Evolutionary conservation across 2,113 vertebrate species (phyloP).

Genomic region (Sterrhoptilus dennistouni): DNA sequence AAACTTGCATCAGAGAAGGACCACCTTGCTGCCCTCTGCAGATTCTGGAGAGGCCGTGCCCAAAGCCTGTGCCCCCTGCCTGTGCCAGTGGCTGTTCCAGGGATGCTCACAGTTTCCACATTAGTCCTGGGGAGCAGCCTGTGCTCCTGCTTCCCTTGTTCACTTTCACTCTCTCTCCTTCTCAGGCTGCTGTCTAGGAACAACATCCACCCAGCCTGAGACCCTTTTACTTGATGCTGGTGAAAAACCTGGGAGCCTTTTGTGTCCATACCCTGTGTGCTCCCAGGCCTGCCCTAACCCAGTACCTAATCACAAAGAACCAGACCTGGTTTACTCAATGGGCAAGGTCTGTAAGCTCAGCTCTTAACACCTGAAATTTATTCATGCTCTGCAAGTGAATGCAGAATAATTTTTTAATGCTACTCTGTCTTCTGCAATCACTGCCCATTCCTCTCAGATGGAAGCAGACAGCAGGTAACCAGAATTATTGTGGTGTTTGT

Average conservation of each 20-base stretch:
- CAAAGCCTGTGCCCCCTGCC: not conserved
- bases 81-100: not conserved
- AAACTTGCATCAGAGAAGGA: not conserved
- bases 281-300: not conserved
- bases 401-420: not conserved
- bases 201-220: not conserved
- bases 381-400: not conserved
- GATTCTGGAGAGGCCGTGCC: not conserved
- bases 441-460: not conserved
- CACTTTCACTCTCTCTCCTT: accelerated
- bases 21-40: not conserved
- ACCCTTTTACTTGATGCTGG: not conserved
- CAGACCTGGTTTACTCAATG: not conserved
- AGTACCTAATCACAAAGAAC: not conserved
- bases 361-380: not conserved
- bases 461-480: not conserved
- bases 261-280: not conserved
- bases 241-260: not conserved
- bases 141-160: not conserved
- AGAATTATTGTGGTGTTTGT: not conserved
- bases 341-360: not conserved
- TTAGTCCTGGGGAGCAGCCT: not conserved
- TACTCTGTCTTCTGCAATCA: not conserved
- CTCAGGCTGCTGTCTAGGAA: not conserved
- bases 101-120: not conserved